Evolutionary conservation across 2,888 invertebrate genomes (phyloP), one percentile per base, ranked within the genome.

Genomic region (Drosophila suboccidentalis): DNA sequence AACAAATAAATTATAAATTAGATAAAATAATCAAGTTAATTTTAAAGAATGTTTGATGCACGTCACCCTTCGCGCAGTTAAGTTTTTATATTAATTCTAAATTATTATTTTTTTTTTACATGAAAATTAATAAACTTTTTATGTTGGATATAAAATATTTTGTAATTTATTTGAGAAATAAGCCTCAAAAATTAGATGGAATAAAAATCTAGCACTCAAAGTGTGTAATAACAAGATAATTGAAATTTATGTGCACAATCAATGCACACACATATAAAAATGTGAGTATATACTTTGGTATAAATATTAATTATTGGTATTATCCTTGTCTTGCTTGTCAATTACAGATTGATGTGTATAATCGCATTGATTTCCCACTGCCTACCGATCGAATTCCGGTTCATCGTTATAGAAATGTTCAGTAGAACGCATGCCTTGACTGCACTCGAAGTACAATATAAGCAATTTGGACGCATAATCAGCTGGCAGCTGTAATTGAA

Each of bases 381-480:
- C n/a, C 50, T 82, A 82, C 3, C 83, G 83, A 67, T 84, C 84
- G 32, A 87, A 84, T 61, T 84, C 84, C 9, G 84, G 84, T 38
- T 84, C 87, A 38, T 84, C 84, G 11, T 60, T 79, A 61, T 80
- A 84, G 58, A 54, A 75, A 66, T 84, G 87, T 36, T 78, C 82
- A 38, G 34, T 36, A 9, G 71, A 72, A 22, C 59, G 22, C 43
- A 84, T 79, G 43, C 87, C 87, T 11, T 82, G 80, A 63, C 87
- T 87, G 69, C 87, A 87, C 59, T 84, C 84, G 39, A 84, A 84
- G 41, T 74, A 51, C 32, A 84, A 36, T 1, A 68, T 38, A 5
- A 84, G 63, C 54, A 75, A 74, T 36, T 87, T 75, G 3, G 79
- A 64, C 10, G 84, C 87, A 68, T 66, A 84, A 13, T 71, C 75